Evolutionary conservation across 2,888 invertebrate species (phyloP).

Genomic region (Busseola fusca): DNA sequence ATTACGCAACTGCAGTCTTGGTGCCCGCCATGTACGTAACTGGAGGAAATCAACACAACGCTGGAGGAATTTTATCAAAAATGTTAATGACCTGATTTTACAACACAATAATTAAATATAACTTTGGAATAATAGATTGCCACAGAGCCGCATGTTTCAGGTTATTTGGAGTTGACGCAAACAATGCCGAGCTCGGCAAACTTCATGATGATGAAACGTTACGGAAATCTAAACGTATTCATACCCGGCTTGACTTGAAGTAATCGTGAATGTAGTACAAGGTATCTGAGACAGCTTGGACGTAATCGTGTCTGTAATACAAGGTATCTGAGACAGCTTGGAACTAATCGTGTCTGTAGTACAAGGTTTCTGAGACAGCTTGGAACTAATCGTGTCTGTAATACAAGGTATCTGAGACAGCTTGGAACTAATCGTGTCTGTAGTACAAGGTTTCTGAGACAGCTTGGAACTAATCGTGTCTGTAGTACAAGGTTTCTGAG

Average conservation of each 20-base stretch:
- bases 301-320: no score
- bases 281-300: no score
- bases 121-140: conserved; percentile 53
- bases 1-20: conserved; percentile 47
- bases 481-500: no score
- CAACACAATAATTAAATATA: conserved; percentile 53
- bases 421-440: no score
- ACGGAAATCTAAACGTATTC: conserved; percentile 12
- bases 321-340: no score
- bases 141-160: conserved; percentile 43
- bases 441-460: no score
- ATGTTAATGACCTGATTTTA: conserved; percentile 60
- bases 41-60: conserved; percentile 38
- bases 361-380: no score
- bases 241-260: background rate
- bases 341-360: no score
- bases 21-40: conserved; percentile 2
- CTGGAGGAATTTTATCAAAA: conserved; percentile 57
- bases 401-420: conserved; percentile 18
- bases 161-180: conserved; percentile 28
- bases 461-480: no score
- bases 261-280: no score
- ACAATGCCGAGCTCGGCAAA: conserved; percentile 45
- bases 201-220: conserved; percentile 22
- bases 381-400: background rate